Percentiles rank a stretch among this genome's conserved stretches.
Conservation (phyloP, 2,113 vertebrate species). For the Mandrillus leucophaeus region DNA sequence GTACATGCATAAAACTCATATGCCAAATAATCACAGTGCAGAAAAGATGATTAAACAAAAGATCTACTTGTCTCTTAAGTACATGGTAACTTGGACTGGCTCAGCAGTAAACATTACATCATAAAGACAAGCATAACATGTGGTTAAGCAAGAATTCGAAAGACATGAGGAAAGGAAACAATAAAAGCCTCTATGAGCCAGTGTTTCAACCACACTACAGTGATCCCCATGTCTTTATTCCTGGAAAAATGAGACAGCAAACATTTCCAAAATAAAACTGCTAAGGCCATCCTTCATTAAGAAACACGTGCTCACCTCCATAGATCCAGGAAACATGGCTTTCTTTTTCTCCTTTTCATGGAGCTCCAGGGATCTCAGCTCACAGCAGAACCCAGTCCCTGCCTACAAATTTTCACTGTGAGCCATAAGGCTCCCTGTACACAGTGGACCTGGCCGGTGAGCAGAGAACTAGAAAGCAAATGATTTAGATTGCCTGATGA, state of each 20-base stretch:
- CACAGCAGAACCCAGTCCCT: background rate
- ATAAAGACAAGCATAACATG: background rate
- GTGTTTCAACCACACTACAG: background rate
- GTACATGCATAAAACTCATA: background rate
- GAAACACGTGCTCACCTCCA: constrained; percentile 16
- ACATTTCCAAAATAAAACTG: background rate
- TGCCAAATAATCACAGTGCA: background rate
- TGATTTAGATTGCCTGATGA: background rate
- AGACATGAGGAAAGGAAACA: constrained; percentile 52
- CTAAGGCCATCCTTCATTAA: background rate
- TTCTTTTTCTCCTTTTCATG: background rate
- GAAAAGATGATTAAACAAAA: constrained; percentile 45
- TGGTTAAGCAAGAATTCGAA: constrained; percentile 50
- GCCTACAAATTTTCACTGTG: background rate
- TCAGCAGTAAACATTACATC: constrained; percentile 1
- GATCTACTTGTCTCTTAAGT: background rate
- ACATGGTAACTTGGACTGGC: background rate
- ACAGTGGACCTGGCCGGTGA: background rate
- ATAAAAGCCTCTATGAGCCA: background rate
- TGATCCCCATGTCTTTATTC: background rate
- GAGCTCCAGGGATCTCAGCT: background rate
- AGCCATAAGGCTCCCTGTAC: background rate
- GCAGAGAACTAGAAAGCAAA: background rate
- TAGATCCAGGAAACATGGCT: background rate
- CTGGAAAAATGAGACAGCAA: background rate